Conservation (phyloP, 2,113 vertebrate species). For the Dasyurus viverrinus region DNA sequence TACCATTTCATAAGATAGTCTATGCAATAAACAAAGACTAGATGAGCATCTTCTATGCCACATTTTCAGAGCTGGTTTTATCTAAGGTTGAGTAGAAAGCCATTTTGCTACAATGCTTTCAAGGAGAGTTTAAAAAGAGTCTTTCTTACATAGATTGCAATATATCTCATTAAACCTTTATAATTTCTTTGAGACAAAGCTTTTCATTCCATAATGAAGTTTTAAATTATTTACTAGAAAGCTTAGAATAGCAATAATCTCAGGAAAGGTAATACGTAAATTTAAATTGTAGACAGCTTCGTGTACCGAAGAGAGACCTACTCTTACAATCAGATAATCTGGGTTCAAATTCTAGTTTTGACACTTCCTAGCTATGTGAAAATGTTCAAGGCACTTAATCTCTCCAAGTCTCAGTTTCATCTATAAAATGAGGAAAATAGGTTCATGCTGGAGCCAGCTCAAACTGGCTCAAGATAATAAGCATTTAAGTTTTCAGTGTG, state of each 20-base stretch:
- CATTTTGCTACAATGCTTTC: neutral
- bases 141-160: neutral
- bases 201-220: neutral
- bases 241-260: constrained; percentile 35
- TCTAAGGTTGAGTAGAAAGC: neutral
- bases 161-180: neutral
- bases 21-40: neutral
- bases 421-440: neutral
- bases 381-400: neutral
- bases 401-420: neutral
- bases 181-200: neutral
- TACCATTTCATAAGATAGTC: neutral
- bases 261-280: neutral
- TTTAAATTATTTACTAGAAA: neutral
- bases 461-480: neutral
- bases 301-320: neutral
- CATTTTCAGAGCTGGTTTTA: neutral
- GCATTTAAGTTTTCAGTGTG: neutral
- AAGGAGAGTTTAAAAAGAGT: neutral
- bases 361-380: neutral
- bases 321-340: neutral
- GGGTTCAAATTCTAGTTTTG: neutral
- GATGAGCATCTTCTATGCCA: neutral
- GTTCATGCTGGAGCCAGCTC: neutral
- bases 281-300: neutral